These are phyloP conservation scores for Pterobdella sp. DNA, from an alignment of 2,888 invertebrate species.

Conservation along the genomic window DNA sequence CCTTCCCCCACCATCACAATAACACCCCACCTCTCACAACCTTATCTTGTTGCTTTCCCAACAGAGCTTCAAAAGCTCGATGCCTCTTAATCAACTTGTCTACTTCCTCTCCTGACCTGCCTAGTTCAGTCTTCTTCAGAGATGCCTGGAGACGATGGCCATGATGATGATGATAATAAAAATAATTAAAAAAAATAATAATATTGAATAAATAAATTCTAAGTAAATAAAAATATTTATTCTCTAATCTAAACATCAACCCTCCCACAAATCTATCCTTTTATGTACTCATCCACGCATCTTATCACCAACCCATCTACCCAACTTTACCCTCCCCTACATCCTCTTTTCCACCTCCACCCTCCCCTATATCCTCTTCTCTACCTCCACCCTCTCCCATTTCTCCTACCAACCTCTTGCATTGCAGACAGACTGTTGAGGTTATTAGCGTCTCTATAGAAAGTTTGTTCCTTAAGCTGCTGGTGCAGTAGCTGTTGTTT, in stretches of 20 bases:
- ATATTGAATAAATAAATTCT: conserved; percentile 1
- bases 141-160: conserved; percentile 41
- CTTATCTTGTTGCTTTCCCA: conserved; percentile 88
- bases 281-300: background rate
- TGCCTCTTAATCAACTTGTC: conserved; percentile 97
- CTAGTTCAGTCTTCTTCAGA: conserved; percentile 65
- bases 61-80: conserved; percentile 97
- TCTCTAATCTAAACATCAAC: too few relatives aligned
- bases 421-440: conserved; percentile 77
- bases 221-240: too few relatives aligned
- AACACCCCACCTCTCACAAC: too few relatives aligned
- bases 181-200: background rate
- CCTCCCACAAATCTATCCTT: background rate
- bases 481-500: conserved; percentile 99
- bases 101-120: conserved; percentile 94
- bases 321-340: background rate
- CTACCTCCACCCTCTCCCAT: background rate
- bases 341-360: background rate
- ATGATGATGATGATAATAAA: background rate
- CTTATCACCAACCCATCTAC: background rate
- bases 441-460: conserved; percentile 84
- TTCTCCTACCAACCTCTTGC: conserved; percentile 54
- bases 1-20: too few relatives aligned
- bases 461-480: conserved; percentile 86
- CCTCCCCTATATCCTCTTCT: background rate